These are phyloP conservation scores for Scomber colias DNA, from an alignment of 2,113 vertebrate genomes.

Conservation along the genomic window DNA sequence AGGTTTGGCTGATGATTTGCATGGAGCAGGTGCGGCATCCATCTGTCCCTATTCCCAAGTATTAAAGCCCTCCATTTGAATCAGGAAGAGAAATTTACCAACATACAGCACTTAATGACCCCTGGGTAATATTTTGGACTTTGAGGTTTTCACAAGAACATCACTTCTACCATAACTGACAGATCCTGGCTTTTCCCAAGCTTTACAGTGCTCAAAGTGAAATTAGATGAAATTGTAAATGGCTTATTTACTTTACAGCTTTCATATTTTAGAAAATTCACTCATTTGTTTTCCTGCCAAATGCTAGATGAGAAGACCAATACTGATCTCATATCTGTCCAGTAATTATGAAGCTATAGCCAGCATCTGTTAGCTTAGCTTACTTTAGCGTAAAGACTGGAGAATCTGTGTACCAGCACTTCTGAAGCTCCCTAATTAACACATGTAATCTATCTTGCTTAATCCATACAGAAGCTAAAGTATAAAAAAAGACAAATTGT, in stretches of 20 bases:
- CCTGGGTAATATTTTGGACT: conserved; percentile 21
- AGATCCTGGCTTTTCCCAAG: not conserved
- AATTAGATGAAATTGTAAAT: not conserved
- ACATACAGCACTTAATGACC: conserved; percentile 43
- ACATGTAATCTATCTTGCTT: too few relatives aligned
- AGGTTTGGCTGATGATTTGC: conserved; percentile 58
- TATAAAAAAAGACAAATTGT: too few relatives aligned
- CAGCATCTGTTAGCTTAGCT: not conserved
- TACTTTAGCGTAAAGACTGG: not conserved
- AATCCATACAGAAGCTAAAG: too few relatives aligned
- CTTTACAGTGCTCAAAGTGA: not conserved
- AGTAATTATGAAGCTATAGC: not conserved
- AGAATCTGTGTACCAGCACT: not conserved
- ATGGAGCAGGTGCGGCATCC: conserved; percentile 70
- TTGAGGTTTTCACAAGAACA: conserved; percentile 9
- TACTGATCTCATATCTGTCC: not conserved
- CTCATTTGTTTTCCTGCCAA: not conserved
- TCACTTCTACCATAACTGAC: not conserved
- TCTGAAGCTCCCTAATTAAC: not conserved
- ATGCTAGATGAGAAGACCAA: not conserved
- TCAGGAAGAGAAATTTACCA: conserved; percentile 45
- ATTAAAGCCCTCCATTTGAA: conserved; percentile 54
- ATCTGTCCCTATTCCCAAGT: conserved; percentile 68
- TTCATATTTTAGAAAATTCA: conserved; percentile 6
- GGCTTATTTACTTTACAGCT: not conserved